These are phyloP conservation scores for Pluvialis apricaria DNA, from an alignment of 2,113 vertebrate genomes.

Conservation along the genomic window DNA sequence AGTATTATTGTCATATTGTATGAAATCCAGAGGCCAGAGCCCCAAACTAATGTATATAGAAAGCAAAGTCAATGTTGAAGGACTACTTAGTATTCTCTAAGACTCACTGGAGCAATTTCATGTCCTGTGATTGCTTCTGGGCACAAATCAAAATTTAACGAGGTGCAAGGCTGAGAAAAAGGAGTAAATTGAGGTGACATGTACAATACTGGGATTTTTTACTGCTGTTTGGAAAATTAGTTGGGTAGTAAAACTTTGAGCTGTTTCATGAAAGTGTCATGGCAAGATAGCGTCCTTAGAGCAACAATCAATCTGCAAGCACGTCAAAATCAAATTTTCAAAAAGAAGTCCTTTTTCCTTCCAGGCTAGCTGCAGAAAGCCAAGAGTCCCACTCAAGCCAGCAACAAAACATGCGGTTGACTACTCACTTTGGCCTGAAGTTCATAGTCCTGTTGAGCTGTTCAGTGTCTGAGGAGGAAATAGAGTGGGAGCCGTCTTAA, in stretches of 20 bases:
- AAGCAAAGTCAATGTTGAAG: neutral
- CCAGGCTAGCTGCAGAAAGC: neutral
- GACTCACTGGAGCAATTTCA: neutral
- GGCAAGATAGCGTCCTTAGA: neutral
- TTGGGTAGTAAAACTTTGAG: neutral
- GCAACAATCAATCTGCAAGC: neutral
- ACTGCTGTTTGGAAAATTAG: neutral
- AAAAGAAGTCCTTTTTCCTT: neutral
- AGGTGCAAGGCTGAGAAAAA: conserved; percentile 39
- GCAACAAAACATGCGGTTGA: neutral
- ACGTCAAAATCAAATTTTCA: neutral
- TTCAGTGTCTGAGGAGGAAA: neutral
- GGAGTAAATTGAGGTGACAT: neutral
- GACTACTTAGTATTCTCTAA: neutral
- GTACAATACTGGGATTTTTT: neutral
- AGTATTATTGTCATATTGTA: neutral
- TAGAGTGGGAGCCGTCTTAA: neutral
- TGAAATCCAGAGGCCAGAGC: neutral
- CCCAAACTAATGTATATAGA: neutral
- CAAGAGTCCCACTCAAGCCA: neutral
- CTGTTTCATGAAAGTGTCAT: neutral
- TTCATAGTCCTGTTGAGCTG: neutral
- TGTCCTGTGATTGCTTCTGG: neutral
- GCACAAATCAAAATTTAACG: neutral
- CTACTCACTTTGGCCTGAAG: neutral